Evolutionary conservation across 2,888 invertebrate genomes (phyloP), one percentile per base, ranked within the genome.

Genomic region (Metacarcinus magister): DNA sequence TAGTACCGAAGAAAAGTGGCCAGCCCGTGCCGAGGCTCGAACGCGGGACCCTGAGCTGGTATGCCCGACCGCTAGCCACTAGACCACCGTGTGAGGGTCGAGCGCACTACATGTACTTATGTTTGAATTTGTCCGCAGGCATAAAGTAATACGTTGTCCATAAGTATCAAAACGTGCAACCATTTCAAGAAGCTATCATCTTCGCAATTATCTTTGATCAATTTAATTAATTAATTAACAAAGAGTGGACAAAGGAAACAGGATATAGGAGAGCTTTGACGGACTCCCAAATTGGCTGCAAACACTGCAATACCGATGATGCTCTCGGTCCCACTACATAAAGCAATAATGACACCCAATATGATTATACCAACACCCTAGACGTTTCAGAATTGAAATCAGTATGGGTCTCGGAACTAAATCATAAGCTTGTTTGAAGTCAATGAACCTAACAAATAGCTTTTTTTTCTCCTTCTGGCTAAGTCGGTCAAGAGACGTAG

Each of bases 131-230:
- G n/a, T n/a, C n/a, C n/a, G n/a, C n/a, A n/a, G n/a, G n/a, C n/a
- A n/a, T n/a, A n/a, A 5, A 94, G 54, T 19, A 82, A 23, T 43
- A 94, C 46, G 16, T 60, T 19, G 19, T 60, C 60, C 60, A 60
- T 60, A 13, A 60, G 75, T 13, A 94, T 82, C 82, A 94, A 32
- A 28, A 28, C n/a, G 32, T n/a, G 28, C 0, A 60, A 82, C 94
- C n/a, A n/a, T n/a, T n/a, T n/a, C n/a, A n/a, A n/a, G n/a, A n/a
- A n/a, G n/a, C n/a, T n/a, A n/a, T n/a, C n/a, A n/a, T n/a, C n/a
- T n/a, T n/a, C n/a, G n/a, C 87, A 60, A 3, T n/a, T 32, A 13
- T 94, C 87, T 48, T 94, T 87, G n/a, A 94, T 94, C 10, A 94
- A 19, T 23, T 43, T 46, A 19, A 89, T 94, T 13, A 94, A 44